Evolutionary conservation across 2,113 vertebrate species (phyloP), one percentile per base, ranked within the genome.

Genomic region (Holacanthus passer): DNA sequence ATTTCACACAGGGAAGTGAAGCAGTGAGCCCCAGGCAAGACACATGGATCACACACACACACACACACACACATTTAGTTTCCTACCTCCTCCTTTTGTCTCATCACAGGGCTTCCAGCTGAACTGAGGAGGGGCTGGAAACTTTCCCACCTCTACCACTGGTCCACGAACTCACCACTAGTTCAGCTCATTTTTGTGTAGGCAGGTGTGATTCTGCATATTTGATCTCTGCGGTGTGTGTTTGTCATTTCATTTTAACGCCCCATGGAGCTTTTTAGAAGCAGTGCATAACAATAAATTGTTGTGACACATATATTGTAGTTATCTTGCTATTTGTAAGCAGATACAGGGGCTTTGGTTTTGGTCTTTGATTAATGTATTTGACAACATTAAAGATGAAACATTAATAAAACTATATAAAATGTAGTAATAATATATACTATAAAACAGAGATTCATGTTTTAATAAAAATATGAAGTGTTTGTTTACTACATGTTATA

Each of bases 81-180:
- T 93, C 93, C 92, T 94, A 94, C 93, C 91, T 94, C 91, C 88
- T 83, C 47, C 37, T 73, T 89, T 53, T 75, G 87, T 87, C 83
- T 85, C 85, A 83, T 89, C 89, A 87, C 77, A 85, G 77, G 89
- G 85, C 77, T 77, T 88, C 92, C 90, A 88, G 93, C 73, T 87
- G 85, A 88, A 87, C 80, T 73, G 84, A 91, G 71, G 69, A 85
- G 73, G 55, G 39, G 74, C 69, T 77, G 79, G 75, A 90, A 76
- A 84, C 80, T 62, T 79, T 70, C 71, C 78, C 85, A 83, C 68
- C 86, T 69, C 85, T 90, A 91, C 77, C 80, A 77, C 75, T 47
- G 84, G 77, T 94, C 90, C 84, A 74, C 8, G 29, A 81, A 77
- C 29, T 81, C 70, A 68, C 77, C 77, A 73, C 64, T 84, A 77